phyloP scores from a whole-genome alignment of 2,797 vertebrate species.

The Mus spretus region DNA sequence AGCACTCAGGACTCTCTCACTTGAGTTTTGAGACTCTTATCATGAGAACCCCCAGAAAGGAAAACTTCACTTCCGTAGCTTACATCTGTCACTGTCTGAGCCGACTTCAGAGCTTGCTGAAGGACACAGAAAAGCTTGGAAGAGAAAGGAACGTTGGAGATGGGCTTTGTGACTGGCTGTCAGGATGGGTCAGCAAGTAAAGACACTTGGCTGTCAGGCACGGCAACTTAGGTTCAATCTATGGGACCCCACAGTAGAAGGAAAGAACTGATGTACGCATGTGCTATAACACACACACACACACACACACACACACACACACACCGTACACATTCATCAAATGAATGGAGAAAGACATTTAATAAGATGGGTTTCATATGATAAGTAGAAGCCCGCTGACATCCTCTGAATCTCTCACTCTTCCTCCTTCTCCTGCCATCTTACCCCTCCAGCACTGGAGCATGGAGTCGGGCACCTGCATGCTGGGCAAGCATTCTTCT shows the following conservation, averaged over 20 bases:
- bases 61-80: neutral
- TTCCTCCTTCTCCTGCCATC: neutral
- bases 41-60: neutral
- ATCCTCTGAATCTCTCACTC: no score
- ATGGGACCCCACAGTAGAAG: neutral
- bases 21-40: neutral
- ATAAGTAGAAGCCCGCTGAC: neutral
- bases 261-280: neutral
- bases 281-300: neutral
- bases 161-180: neutral
- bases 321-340: neutral
- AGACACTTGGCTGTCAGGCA: neutral
- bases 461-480: neutral
- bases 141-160: constrained; percentile 38
- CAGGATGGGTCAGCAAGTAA: neutral
- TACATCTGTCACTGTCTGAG: neutral
- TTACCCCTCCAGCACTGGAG: neutral
- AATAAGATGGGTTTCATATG: constrained; percentile 4
- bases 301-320: no score
- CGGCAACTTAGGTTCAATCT: neutral
- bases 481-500: neutral
- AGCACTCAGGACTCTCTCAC: neutral
- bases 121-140: neutral
- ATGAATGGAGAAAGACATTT: neutral
- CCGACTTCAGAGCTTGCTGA: neutral